Evolutionary conservation across 64 coral and sea anemone species (phyloP), one percentile per base, ranked within the genome.

Genomic region (Montipora efflorescens): DNA sequence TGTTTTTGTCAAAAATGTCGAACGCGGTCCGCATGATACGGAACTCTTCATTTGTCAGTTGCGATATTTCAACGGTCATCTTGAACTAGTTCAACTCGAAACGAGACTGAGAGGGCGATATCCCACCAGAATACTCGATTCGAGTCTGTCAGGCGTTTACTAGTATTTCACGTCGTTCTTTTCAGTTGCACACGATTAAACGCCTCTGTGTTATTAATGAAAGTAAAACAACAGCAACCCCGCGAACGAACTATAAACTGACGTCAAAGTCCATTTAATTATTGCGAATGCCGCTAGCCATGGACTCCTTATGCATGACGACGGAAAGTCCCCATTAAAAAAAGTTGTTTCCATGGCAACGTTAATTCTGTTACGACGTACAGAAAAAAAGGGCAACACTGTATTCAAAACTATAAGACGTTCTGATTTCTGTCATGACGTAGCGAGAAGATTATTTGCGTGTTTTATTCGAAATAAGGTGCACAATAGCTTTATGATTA

Each of bases 1-100:
- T 79, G 59, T 97, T 97, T n/a, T 93, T 71, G 76, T 97, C 96
- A 88, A 97, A 97, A 28, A 97, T 79, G 7, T 91, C 67, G 78
- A 97, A 97, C 13, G 96, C 93, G 6, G 66, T 90, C 77, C 74
- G 48, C 79, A 97, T 97, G 10, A 95, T 78, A n/a, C 88, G 90
- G 13, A 97, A 59, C 47, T 97, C 96, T 2, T 89, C 88, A n/a
- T 82, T 83, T 0, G 88, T 83, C 12, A 95, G 16, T 46, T 90
- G 61, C 12, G 89, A 75, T 19, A 87, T 88, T 68, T 79, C 73
- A 48, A 76, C 53, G 49, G 83, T 70, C 69, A 79, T 88, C 47
- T 59, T 64, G 62, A 22, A 46, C 28, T 15, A 64, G 5, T 4
- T 7, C 64, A 7, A 78, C 12, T 15, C 67, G 47, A 15, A 7